phyloP scores from a whole-genome alignment of 2,888 invertebrate species.

The Drosophila mulleri region DNA sequence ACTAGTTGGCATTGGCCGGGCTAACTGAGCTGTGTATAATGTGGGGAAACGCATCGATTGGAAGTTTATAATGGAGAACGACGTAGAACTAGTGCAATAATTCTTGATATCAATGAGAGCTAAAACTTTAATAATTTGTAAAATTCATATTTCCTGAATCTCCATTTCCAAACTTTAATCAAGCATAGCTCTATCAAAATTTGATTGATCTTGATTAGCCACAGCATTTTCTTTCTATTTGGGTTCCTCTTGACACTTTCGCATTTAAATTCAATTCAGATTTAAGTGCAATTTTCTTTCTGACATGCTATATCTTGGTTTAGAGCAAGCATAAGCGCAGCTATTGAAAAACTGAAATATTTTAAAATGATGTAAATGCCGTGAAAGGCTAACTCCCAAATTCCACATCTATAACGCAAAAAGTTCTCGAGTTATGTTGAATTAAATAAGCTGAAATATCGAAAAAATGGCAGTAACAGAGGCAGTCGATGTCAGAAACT shows the following conservation, averaged over 20 bases:
- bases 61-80: not conserved
- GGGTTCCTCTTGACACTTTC: too few relatives aligned
- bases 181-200: too few relatives aligned
- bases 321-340: not conserved
- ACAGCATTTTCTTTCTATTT: too few relatives aligned
- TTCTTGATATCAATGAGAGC: not conserved
- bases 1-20: slow-evolving; percentile 32
- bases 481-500: not conserved
- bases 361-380: not conserved
- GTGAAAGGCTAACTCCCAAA: not conserved
- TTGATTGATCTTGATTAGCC: too few relatives aligned
- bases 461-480: not conserved
- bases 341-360: not conserved
- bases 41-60: slow-evolving; percentile 6
- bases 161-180: too few relatives aligned
- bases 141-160: too few relatives aligned
- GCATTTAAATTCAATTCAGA: too few relatives aligned
- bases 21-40: not conserved
- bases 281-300: not conserved
- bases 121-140: not conserved
- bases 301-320: not conserved
- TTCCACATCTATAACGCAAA: not conserved
- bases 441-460: not conserved
- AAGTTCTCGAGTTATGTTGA: not conserved
- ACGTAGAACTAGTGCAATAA: not conserved